Evolutionary conservation across 2,113 vertebrate genomes (phyloP).

Genomic region (Esox niger): DNA sequence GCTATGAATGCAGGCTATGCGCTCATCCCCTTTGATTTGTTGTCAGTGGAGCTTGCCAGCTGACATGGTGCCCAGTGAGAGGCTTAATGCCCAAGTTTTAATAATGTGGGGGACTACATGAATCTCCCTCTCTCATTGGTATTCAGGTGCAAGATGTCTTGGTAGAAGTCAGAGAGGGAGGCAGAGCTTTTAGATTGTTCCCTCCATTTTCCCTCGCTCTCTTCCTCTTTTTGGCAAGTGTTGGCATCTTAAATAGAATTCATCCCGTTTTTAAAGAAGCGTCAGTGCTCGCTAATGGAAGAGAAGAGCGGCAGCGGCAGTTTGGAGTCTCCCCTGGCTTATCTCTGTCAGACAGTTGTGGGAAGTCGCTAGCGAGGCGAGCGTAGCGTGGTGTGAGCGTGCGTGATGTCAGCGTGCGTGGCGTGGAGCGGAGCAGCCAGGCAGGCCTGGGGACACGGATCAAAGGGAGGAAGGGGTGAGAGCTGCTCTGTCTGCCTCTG

Average conservation of each 20-base stretch:
- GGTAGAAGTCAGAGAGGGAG: constrained; percentile 73
- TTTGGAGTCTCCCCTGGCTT: constrained; percentile 85
- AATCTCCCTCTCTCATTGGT: constrained; percentile 74
- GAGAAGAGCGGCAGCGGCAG: constrained; percentile 75
- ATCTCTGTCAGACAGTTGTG: constrained; percentile 99
- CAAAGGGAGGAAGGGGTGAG: constrained; percentile 89
- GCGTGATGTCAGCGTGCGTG: constrained; percentile 73
- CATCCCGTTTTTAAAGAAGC: constrained; percentile 78
- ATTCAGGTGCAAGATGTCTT: constrained; percentile 74
- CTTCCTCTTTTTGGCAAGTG: constrained; percentile 58
- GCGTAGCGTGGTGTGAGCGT: constrained; percentile 81
- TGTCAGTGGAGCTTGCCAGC: constrained; percentile 73
- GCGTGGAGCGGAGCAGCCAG: constrained; percentile 79
- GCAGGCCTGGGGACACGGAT: constrained; percentile 98
- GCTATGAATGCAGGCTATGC: constrained; percentile 71
- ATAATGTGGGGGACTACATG: constrained; percentile 74
- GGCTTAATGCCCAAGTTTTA: constrained; percentile 78
- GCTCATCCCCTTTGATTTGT: constrained; percentile 76
- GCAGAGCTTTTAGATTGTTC: constrained; percentile 67
- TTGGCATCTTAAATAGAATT: constrained; percentile 76
- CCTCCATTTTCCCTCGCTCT: constrained; percentile 51
- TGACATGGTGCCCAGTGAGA: constrained; percentile 74
- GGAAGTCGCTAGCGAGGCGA: constrained; percentile 88
- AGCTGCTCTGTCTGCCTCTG: constrained; percentile 83
- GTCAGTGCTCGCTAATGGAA: constrained; percentile 78